Base-by-base conservation (phyloP, 1,140 invertebrate genomes). In the Diachasmimorpha longicaudata region DNA sequence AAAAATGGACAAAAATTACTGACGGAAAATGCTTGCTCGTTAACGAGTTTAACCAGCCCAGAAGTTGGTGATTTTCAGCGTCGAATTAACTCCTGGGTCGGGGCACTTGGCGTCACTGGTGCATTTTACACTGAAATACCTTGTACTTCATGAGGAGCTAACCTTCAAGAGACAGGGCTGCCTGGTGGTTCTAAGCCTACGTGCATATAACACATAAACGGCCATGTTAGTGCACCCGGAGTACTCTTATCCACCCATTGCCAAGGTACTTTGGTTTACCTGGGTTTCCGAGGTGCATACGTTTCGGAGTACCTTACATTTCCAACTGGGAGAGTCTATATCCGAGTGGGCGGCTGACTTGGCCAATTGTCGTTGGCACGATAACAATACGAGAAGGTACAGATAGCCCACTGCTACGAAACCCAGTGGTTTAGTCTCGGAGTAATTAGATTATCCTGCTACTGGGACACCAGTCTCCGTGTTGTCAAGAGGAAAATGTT, bases 391-490 rank as follows among this genome's bases (percentile, higher is more conserved):
- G 52, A 16, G 74, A 82, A 69, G 77, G 77, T 76, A 75, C 70
- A 70, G 73, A 77, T 80, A 77, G 75, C 72, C 74, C 58, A 39
- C 36, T 67, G 37, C 69, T 52, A 71, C 67, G 76, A 67, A 37
- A 37, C 13, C 55, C 55, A 72, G 37, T 44, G 55, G 37, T 42
- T 63, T 70, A 75, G 71, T 44, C 63, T 9, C 23, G 36, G 46
- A 67, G 63, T 84, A 84, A 84, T 84, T 83, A 81, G 79, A 81
- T 78, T 80, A 82, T 13, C 25, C 74, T 67, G 72, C 69, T 80
- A 82, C 77, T 81, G 46, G 78, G 77, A 55, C 79, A 77, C 58
- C 70, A 11, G 10, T 31, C 11, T 31, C 23, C 52, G 13, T 63
- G 58, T 25, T 19, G 23, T 14, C 10, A 25, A n/a, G 4, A 8